Base-by-base conservation (phyloP, 2,797 vertebrate species). In the Falco biarmicus region DNA sequence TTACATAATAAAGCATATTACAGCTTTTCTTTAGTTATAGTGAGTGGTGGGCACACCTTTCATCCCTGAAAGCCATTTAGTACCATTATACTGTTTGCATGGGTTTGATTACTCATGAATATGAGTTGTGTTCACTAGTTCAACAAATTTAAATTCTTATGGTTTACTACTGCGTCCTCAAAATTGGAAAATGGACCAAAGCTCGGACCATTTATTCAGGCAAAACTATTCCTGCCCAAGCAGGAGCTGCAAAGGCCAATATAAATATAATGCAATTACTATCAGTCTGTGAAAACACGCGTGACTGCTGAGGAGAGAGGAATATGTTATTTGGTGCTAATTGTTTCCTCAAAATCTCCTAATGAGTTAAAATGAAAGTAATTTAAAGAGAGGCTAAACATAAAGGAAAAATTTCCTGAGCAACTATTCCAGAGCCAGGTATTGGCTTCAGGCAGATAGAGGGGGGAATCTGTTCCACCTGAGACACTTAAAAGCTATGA, bases 261-360 rank as follows among this genome's bases (percentile, higher is more conserved):
- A 47, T 83, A 92, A 96, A 94, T 77, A 64, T 34, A 74, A 60
- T 32, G 66, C 66, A 82, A 90, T 86, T 95, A 95, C 94, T 94
- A 87, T 79, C 76, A 43, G n/a, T 10, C 73, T 84, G 29, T 90
- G 61, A 53, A 88, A 95, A 88, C 45, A 90, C 34, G 8, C 24
- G 0, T 13, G 47, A 50, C 43, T 84, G 5, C 80, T 29, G 70
- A 76, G 53, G 56, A 73, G 82, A 70, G 43, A 69, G 47, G 41
- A 90, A 10, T 63, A 9, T 13, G 34, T 81, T 75, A 69, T 50
- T 95, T 79, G 39, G 31, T 82, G 70, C 79, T 74, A 56, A 63
- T 56, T 91, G 45, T 84, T 89, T 92, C 47, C 74, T 64, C 31
- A 15, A 31, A 76, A 26, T 89, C 48, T 91, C 43, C 39, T 77